Conservation (phyloP, 64 coral and sea anemone species). For the Montipora capricornis region DNA sequence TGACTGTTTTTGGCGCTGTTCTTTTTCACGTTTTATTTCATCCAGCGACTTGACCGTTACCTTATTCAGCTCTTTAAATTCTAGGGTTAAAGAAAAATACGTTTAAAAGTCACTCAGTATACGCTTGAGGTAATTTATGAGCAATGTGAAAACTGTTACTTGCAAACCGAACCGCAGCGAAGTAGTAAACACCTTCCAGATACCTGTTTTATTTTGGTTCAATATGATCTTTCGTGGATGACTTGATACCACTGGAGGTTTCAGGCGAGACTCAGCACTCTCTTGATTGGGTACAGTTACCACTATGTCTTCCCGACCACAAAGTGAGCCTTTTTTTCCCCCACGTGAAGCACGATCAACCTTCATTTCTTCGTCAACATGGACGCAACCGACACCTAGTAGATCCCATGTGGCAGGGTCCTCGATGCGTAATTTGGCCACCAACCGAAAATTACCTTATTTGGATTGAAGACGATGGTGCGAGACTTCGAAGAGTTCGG, state of each 20-base stretch:
- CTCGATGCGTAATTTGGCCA: not conserved
- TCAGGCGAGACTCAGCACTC: not conserved
- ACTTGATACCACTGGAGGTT: not conserved
- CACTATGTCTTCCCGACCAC: not conserved
- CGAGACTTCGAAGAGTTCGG: not conserved
- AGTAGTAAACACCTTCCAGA: not conserved
- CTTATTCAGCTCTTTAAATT: slow-evolving; percentile 37
- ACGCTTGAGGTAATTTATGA: too few species aligned
- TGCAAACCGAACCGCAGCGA: not conserved
- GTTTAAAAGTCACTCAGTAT: not conserved
- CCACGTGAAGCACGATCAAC: not conserved
- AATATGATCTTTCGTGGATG: slow-evolving; percentile 25
- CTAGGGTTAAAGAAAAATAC: not conserved
- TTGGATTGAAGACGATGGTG: not conserved
- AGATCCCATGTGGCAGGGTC: slow-evolving; percentile 18
- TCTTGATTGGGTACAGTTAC: slow-evolving; percentile 31
- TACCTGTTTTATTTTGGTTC: slow-evolving; percentile 42
- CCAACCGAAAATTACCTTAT: slow-evolving; percentile 8
- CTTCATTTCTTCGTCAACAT: not conserved
- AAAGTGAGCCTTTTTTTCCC: not conserved
- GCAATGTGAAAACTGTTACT: not conserved
- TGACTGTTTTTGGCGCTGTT: not conserved
- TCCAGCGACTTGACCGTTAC: slow-evolving; percentile 74
- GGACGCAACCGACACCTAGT: not conserved
- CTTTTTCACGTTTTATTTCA: slow-evolving; percentile 75